These are phyloP conservation scores for Balanococcus diminutus DNA, from an alignment of 2,888 invertebrate species.

Conservation along the genomic window DNA sequence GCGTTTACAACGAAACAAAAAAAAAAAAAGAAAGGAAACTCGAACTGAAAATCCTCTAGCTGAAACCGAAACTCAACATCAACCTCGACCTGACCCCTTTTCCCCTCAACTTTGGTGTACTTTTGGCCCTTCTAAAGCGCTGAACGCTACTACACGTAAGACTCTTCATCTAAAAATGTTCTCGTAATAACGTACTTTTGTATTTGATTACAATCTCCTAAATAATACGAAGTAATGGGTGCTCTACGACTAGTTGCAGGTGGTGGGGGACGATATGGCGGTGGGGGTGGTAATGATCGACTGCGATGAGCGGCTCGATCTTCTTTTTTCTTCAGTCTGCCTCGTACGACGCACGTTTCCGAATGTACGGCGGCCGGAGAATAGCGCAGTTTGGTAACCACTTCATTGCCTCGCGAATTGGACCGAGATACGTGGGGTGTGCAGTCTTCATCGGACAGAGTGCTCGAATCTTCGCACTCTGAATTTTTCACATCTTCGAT, in stretches of 20 bases:
- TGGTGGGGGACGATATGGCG: conserved; percentile 60
- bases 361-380: conserved; percentile 67
- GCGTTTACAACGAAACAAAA: not conserved
- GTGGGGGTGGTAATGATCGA: conserved; percentile 59
- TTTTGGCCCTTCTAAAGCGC: not conserved
- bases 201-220: conserved; percentile 60
- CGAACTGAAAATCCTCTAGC: not conserved
- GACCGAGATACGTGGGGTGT: conserved; percentile 63
- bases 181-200: conserved; percentile 59
- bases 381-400: conserved; percentile 61
- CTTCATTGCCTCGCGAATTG: conserved; percentile 63
- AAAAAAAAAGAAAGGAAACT: not conserved
- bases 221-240: conserved; percentile 61
- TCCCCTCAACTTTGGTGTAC: not conserved
- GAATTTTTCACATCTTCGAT: conserved; percentile 55
- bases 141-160: conserved; percentile 60
- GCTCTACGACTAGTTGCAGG: conserved; percentile 59
- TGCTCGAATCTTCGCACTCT: conserved; percentile 62
- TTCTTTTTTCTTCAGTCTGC: conserved; percentile 59
- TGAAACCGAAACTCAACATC: not conserved
- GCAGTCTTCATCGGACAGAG: conserved; percentile 63
- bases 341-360: conserved; percentile 61
- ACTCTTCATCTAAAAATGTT: conserved; percentile 60
- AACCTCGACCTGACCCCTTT: not conserved
- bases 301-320: conserved; percentile 58